Percentiles rank a stretch among this genome's conserved stretches.
These are phyloP conservation scores for Sminthurides bifidus DNA, from an alignment of 1,140 invertebrate species.

Conservation along the genomic window DNA sequence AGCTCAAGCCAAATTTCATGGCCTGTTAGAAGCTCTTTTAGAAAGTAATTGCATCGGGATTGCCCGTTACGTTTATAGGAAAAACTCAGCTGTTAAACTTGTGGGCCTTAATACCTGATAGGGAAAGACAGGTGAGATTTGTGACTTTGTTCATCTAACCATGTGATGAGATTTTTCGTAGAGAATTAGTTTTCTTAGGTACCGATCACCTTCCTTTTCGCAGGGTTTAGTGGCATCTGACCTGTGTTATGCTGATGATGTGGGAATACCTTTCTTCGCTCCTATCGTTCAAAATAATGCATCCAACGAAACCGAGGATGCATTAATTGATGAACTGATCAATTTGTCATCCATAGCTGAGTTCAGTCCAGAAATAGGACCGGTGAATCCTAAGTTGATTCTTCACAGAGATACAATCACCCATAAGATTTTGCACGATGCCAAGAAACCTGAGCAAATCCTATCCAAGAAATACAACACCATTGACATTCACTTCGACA, in stretches of 20 bases:
- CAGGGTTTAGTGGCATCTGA: constrained; percentile 22
- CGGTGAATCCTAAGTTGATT: constrained; percentile 12
- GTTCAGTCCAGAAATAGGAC: constrained; percentile 9
- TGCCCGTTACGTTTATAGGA: constrained; percentile 18
- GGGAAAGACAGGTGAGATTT: constrained; percentile 14
- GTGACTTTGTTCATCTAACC: no score
- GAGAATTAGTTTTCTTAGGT: neutral
- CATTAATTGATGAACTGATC: constrained; percentile 24
- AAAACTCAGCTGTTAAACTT: neutral
- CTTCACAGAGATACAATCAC: constrained; percentile 3
- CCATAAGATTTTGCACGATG: constrained; percentile 10
- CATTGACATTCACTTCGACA: constrained; percentile 15
- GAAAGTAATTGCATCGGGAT: constrained; percentile 17
- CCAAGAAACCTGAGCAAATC: neutral
- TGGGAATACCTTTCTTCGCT: constrained; percentile 20
- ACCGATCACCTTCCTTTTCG: neutral
- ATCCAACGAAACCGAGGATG: constrained; percentile 13
- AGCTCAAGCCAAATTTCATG: constrained; percentile 12
- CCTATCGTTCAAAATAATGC: constrained; percentile 11
- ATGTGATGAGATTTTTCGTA: constrained; percentile 1
- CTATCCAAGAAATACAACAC: neutral
- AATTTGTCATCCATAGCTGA: neutral
- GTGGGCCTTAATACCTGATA: constrained; percentile 16
- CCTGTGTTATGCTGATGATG: constrained; percentile 25
- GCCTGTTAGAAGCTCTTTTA: constrained; percentile 16